Percentiles rank a stretch among this genome's conserved stretches.
Conservation (phyloP, 35 echinoderm and acorn worm species). For the Anneissia japonica region DNA sequence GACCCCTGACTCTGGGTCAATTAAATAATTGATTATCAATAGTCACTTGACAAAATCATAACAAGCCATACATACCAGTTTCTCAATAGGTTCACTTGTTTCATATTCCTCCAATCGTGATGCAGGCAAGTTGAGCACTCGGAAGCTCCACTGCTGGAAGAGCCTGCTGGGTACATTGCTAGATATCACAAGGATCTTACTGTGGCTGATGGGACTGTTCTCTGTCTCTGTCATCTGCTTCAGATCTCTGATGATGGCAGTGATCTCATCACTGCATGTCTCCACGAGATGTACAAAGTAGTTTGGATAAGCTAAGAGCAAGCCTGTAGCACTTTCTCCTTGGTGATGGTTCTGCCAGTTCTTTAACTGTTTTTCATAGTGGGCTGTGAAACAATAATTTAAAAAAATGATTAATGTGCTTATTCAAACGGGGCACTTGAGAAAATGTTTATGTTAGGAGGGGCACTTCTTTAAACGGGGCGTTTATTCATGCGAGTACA, state of each 20-base stretch:
- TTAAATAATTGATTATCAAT: too few species aligned
- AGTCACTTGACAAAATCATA: too few species aligned
- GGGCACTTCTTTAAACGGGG: too few species aligned
- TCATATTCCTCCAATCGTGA: slow-evolving; percentile 88
- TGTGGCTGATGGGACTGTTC: slow-evolving; percentile 40
- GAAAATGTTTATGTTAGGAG: too few species aligned
- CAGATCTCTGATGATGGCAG: slow-evolving; percentile 68
- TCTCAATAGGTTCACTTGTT: slow-evolving; percentile 88
- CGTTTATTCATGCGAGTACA: too few species aligned
- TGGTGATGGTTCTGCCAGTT: slow-evolving; percentile 96
- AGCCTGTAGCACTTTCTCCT: slow-evolving; percentile 88
- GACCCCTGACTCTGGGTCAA: too few species aligned
- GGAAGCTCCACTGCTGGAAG: slow-evolving; percentile 93
- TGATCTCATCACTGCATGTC: slow-evolving; percentile 88
- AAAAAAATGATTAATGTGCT: too few species aligned
- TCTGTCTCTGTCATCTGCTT: slow-evolving; percentile 2
- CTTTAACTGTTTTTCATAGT: slow-evolving; percentile 96
- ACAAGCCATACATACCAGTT: too few species aligned
- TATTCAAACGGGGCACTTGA: too few species aligned
- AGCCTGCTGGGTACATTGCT: slow-evolving; percentile 85
- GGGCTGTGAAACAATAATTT: slow-evolving; percentile 42
- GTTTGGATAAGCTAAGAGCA: slow-evolving; percentile 90
- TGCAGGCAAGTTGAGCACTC: slow-evolving; percentile 75
- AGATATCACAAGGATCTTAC: slow-evolving; percentile 88
- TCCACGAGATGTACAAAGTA: slow-evolving; percentile 95